phyloP scores from a whole-genome alignment of 1,140 invertebrate genomes.

The Halesus radiatus region DNA sequence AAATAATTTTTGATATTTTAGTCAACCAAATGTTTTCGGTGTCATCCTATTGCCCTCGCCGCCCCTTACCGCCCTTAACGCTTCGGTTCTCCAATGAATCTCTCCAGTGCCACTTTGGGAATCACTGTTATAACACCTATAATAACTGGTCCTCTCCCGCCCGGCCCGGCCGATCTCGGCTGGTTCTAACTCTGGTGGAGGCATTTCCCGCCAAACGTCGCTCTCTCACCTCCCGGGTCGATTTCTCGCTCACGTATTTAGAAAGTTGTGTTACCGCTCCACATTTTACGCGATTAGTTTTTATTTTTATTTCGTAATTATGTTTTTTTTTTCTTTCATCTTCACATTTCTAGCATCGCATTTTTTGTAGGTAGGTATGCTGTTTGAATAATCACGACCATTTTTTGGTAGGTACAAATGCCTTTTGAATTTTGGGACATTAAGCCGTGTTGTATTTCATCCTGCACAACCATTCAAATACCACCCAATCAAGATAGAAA shows the following conservation, averaged over 20 bases:
- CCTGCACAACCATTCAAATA: too few relatives aligned
- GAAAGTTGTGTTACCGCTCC: slow-evolving; percentile 44
- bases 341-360: neutral
- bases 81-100: neutral
- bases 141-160: neutral
- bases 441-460: neutral
- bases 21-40: neutral
- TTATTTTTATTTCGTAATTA: slow-evolving; percentile 13
- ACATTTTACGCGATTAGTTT: slow-evolving; percentile 38
- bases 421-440: too few relatives aligned
- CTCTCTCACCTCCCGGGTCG: slow-evolving; percentile 38
- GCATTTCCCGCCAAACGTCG: neutral
- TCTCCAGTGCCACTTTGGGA: neutral
- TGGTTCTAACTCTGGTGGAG: neutral
- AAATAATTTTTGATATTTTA: too few relatives aligned
- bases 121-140: neutral
- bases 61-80: neutral
- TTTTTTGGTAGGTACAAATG: too few relatives aligned
- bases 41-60: neutral
- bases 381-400: too few relatives aligned
- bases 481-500: too few relatives aligned
- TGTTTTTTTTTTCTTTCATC: slow-evolving; percentile 18
- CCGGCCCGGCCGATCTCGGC: neutral
- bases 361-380: neutral
- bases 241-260: slow-evolving; percentile 47